Percentiles rank a stretch among this genome's conserved stretches.
Evolutionary conservation across 2,113 vertebrate species (phyloP).

Genomic region (Chamaea fasciata): DNA sequence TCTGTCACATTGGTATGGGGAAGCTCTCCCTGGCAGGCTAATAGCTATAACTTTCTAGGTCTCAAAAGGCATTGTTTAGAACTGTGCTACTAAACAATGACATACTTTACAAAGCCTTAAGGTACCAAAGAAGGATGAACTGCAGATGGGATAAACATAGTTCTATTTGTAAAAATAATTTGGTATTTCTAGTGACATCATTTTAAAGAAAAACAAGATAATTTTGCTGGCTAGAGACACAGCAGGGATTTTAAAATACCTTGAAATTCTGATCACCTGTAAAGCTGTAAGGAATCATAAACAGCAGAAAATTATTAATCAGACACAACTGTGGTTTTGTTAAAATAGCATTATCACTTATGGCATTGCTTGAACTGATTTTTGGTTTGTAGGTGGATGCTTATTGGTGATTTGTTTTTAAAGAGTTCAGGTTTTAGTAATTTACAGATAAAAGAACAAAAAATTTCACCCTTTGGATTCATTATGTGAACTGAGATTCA

Average conservation of each 20-base stretch:
- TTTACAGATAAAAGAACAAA: not conserved
- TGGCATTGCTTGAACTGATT: not conserved
- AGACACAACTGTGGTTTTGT: not conserved
- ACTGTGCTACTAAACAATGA: constrained; percentile 6
- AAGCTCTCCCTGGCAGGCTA: constrained; percentile 13
- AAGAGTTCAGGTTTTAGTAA: not conserved
- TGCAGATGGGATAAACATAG: not conserved
- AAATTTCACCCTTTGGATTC: not conserved
- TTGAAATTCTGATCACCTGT: not conserved
- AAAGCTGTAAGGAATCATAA: not conserved
- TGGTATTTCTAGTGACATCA: not conserved
- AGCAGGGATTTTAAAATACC: not conserved
- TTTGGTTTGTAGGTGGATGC: not conserved
- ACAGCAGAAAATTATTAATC: not conserved
- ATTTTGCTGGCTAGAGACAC: not conserved
- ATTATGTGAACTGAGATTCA: not conserved
- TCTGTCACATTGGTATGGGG: not conserved
- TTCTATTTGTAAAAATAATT: not conserved
- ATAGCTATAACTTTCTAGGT: constrained; percentile 7
- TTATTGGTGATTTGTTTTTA: not conserved
- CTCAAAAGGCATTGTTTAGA: constrained; percentile 41
- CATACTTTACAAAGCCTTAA: not conserved
- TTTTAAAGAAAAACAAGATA: not conserved
- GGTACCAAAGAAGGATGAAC: not conserved
- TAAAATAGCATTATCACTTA: not conserved